Base-by-base conservation (phyloP, 2,888 invertebrate species). In the Myopa testacea region DNA sequence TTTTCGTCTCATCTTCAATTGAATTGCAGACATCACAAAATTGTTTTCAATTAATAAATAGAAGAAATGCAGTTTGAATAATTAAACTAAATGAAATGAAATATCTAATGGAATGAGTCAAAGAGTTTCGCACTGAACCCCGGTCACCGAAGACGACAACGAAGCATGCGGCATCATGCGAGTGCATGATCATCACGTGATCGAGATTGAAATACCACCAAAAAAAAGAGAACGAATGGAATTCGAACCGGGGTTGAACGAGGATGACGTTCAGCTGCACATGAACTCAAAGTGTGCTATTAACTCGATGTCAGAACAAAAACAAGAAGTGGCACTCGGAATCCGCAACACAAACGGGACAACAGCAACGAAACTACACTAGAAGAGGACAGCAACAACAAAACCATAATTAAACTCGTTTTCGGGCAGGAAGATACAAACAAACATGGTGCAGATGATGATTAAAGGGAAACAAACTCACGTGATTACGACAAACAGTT, bases 61-160 rank as follows among this genome's bases (percentile, higher is more conserved):
- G 19, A 72, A 74, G 65, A 75, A 77, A 77, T 73, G 26, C 55
- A 67, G 60, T 68, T 73, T 68, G 67, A 73, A 72, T 16, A 68
- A 77, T 77, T 68, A 67, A 72, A 77, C 67, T 72, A 73, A 77
- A 67, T 67, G 45, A 68, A 40, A 40, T 67, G 72, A 67, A 58
- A 67, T 72, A 77, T 45, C 45, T 8, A 45, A 45, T 3, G 45
- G 55, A 55, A 38, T 65, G 62, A 71, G 37, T 45, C 68, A 72
- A 19, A 63, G 71, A 63, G 16, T 58, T 8, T 76, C 63, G 19
- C 37, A 71, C 55, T 70, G 63, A 74, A 74, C 26, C 26, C 73
- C 63, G 73, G 50, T 74, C 34, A 72, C 34, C 55, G 19, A 19
- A 12, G 19, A 19, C 14, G 60, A 60, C 12, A 19, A 72, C 8